Conservation (phyloP, 2,797 vertebrate genomes). For the Liparis tanakae region DNA sequence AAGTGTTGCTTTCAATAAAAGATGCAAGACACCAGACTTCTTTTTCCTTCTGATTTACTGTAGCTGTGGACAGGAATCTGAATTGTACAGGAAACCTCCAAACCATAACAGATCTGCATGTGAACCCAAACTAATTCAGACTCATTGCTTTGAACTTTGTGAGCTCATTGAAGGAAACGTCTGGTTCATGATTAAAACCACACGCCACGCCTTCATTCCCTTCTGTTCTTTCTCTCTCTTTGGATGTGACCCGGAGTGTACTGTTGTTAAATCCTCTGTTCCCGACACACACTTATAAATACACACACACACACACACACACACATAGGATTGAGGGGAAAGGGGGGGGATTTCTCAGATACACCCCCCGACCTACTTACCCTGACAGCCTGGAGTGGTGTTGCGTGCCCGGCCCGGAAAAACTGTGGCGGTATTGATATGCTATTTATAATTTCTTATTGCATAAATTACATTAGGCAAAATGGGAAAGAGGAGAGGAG, state of each 20-base stretch:
- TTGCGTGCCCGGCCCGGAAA: slow-evolving; percentile 69
- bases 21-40: slow-evolving; percentile 9
- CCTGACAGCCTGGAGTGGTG: slow-evolving; percentile 69
- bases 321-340: slow-evolving; percentile 15
- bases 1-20: slow-evolving; percentile 22
- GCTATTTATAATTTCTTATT: slow-evolving; percentile 82
- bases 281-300: slow-evolving; percentile 28
- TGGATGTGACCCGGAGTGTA: slow-evolving; percentile 50
- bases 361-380: slow-evolving; percentile 73
- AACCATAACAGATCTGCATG: slow-evolving; percentile 25
- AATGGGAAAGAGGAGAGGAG: slow-evolving; percentile 55
- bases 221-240: slow-evolving; percentile 54
- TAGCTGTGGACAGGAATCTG: slow-evolving; percentile 10
- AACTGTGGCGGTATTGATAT: slow-evolving; percentile 77
- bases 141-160: slow-evolving; percentile 41
- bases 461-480: slow-evolving; percentile 84
- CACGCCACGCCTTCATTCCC: slow-evolving; percentile 11
- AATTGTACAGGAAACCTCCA: slow-evolving; percentile 25
- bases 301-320: slow-evolving; percentile 23
- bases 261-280: slow-evolving; percentile 54
- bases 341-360: slow-evolving; percentile 48
- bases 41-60: slow-evolving; percentile 35
- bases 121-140: slow-evolving; percentile 10
- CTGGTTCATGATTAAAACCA: slow-evolving; percentile 56
- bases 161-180: slow-evolving; percentile 52